Percentiles rank a stretch among this genome's conserved stretches.
phyloP scores from a whole-genome alignment of 2,888 invertebrate species.

The Pyralis farinalis region DNA sequence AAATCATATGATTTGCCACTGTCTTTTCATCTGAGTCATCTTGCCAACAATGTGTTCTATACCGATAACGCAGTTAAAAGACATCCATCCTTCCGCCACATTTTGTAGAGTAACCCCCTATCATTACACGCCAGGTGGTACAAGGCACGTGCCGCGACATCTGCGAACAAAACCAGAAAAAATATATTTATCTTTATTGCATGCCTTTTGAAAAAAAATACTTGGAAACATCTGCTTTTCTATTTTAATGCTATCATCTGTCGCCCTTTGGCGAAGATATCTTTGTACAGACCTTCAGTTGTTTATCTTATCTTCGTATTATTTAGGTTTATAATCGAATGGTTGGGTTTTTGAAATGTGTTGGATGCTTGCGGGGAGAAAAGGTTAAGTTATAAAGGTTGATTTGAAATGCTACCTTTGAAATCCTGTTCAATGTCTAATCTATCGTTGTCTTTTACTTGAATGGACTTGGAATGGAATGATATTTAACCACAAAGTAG shows the following conservation, averaged over 20 bases:
- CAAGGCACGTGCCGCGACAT: constrained; percentile 67
- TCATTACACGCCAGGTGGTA: constrained; percentile 65
- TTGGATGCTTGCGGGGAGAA: constrained; percentile 18
- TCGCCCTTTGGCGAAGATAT: constrained; percentile 6
- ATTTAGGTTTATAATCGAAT: neutral
- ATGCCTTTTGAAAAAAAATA: constrained; percentile 29
- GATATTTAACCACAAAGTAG: too few relatives aligned
- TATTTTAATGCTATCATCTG: constrained; percentile 48
- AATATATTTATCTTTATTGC: constrained; percentile 47
- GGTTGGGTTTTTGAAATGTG: neutral
- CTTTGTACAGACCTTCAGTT: neutral
- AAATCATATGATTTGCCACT: too few relatives aligned
- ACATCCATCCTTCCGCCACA: neutral
- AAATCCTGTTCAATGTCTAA: constrained; percentile 1
- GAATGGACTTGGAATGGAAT: too few relatives aligned
- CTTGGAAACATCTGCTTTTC: constrained; percentile 50
- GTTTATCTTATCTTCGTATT: neutral
- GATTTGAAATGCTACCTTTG: constrained; percentile 13
- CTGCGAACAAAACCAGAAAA: constrained; percentile 48
- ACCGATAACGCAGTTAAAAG: too few relatives aligned
- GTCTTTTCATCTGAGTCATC: too few relatives aligned
- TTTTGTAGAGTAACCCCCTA: constrained; percentile 29
- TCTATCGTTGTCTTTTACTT: too few relatives aligned
- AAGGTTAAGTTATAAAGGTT: constrained; percentile 20
- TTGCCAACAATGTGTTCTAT: too few relatives aligned